phyloP scores from a whole-genome alignment of 1,140 invertebrate genomes.

The Dryas iulia region DNA sequence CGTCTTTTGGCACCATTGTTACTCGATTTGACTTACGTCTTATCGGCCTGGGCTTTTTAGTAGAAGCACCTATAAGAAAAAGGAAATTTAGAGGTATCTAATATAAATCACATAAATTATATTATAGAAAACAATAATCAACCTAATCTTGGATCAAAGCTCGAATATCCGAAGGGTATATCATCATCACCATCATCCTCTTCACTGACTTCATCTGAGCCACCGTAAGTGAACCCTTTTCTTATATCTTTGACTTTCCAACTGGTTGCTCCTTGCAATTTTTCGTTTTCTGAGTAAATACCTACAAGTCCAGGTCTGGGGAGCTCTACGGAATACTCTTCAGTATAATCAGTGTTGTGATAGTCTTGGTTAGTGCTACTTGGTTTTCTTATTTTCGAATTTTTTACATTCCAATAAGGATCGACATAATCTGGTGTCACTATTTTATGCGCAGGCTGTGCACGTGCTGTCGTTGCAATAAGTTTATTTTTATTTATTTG shows the following conservation, averaged over 20 bases:
- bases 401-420: slow-evolving; percentile 70
- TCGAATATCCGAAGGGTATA: slow-evolving; percentile 54
- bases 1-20: neutral
- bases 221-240: slow-evolving; percentile 41
- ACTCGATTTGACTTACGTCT: neutral
- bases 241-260: slow-evolving; percentile 45
- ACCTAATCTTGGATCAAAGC: slow-evolving; percentile 65
- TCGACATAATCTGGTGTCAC: slow-evolving; percentile 53
- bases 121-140: slow-evolving; percentile 9
- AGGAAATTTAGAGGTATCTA: neutral
- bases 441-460: slow-evolving; percentile 41
- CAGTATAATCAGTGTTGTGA: slow-evolving; percentile 38
- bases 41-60: neutral
- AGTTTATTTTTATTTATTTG: slow-evolving; percentile 29
- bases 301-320: slow-evolving; percentile 63
- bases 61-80: neutral
- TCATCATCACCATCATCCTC: slow-evolving; percentile 38
- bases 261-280: slow-evolving; percentile 31
- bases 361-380: slow-evolving; percentile 29
- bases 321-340: slow-evolving; percentile 58
- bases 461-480: slow-evolving; percentile 32
- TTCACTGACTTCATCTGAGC: slow-evolving; percentile 43
- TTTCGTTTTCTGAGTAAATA: slow-evolving; percentile 58
- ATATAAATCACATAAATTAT: too few species aligned
- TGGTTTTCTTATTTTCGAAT: slow-evolving; percentile 42